phyloP scores from a whole-genome alignment of 2,888 invertebrate genomes.

The Thysanoteuthis rhombus region DNA sequence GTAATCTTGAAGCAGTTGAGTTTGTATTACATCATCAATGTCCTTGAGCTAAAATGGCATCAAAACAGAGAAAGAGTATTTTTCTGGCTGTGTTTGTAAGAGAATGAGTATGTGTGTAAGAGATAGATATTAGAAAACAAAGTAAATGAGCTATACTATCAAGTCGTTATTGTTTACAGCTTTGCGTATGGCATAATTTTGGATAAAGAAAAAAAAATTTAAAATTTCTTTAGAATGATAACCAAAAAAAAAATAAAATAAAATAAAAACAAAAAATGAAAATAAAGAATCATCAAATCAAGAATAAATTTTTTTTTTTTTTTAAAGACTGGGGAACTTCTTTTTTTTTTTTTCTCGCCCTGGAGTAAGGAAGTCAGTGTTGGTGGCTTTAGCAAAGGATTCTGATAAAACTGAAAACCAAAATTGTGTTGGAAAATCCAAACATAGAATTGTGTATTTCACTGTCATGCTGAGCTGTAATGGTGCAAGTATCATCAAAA shows the following conservation, averaged over 20 bases:
- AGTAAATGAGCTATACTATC: no score
- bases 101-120: background rate
- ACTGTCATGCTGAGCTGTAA: background rate
- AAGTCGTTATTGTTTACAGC: background rate
- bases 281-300: background rate
- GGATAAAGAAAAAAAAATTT: background rate
- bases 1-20: background rate
- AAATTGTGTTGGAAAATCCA: background rate
- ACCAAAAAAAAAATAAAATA: background rate
- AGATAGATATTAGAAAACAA: background rate
- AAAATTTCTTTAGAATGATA: background rate
- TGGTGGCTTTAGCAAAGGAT: constrained; percentile 12
- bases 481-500: constrained; percentile 13
- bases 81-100: background rate
- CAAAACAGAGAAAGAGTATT: background rate
- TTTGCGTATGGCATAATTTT: background rate
- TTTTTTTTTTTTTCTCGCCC: background rate
- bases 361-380: background rate
- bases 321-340: background rate
- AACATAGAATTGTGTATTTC: background rate
- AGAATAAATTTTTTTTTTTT: no score
- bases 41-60: background rate
- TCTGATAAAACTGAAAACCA: background rate
- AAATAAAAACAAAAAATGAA: background rate
- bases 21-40: background rate